A percentile compares a stretch with the other conserved stretches of the same genome.
Evolutionary conservation across 2,113 vertebrate species (phyloP).

Genomic region (Vireo altiloquus): DNA sequence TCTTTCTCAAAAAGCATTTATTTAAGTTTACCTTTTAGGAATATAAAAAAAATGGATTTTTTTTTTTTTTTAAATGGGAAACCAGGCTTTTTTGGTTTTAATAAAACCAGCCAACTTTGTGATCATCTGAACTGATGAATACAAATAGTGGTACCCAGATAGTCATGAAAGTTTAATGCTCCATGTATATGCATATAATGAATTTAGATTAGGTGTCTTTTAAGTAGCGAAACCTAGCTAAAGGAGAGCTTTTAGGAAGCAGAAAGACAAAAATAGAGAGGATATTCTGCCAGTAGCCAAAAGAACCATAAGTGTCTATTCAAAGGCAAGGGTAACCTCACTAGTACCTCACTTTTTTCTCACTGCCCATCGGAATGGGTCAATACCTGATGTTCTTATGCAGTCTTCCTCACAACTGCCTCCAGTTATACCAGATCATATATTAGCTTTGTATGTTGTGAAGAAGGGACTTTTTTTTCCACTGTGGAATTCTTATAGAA

Average conservation of each 20-base stretch:
- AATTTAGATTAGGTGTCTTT: background rate
- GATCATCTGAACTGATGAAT: background rate
- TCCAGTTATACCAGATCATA: background rate
- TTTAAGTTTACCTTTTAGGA: slow-evolving; percentile 2
- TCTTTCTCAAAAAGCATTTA: background rate
- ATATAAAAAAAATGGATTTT: background rate
- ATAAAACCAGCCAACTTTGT: background rate
- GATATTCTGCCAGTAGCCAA: background rate
- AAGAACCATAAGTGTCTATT: background rate
- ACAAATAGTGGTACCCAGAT: background rate
- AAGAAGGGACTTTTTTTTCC: background rate
- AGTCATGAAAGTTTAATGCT: background rate
- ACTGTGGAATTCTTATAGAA: background rate
- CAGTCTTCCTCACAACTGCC: background rate
- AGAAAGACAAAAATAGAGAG: background rate
- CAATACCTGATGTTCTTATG: background rate
- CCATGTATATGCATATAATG: background rate
- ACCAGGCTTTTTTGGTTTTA: background rate
- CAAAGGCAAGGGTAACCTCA: background rate
- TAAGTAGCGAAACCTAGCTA: background rate
- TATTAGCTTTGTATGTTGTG: background rate
- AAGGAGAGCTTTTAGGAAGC: background rate
- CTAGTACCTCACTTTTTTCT: background rate
- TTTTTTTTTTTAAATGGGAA: background rate
- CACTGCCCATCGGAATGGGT: background rate